Percentiles rank a stretch among this genome's conserved stretches.
Evolutionary conservation across 2,888 invertebrate genomes (phyloP).

Genomic region (Gastrophysa polygoni): DNA sequence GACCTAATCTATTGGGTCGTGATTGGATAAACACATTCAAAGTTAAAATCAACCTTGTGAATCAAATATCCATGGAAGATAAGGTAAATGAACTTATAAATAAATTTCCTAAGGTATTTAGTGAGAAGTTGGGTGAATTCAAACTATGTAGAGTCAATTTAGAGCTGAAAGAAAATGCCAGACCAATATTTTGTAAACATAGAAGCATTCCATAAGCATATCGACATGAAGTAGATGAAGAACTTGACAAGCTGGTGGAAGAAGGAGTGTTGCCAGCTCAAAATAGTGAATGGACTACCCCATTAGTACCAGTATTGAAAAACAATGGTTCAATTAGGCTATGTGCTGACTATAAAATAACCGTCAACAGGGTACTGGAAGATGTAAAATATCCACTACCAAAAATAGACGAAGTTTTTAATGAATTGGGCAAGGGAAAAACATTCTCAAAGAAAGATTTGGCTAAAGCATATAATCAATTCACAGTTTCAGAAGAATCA

Average conservation of each 20-base stretch:
- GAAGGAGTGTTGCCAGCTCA: constrained; percentile 21
- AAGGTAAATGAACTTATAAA: constrained; percentile 12
- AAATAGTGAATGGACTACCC: constrained; percentile 38
- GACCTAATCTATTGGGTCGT: constrained; percentile 17
- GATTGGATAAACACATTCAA: constrained; percentile 16
- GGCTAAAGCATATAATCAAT: constrained; percentile 49
- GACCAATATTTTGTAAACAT: no score
- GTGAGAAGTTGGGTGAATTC: constrained; percentile 17
- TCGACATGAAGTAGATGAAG: constrained; percentile 25
- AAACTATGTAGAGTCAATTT: constrained; percentile 13
- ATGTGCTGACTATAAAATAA: constrained; percentile 44
- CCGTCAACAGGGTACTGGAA: constrained; percentile 36
- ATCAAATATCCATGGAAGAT: background rate
- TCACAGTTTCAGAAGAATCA: constrained; percentile 38
- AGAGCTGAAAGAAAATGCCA: constrained; percentile 7
- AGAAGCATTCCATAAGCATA: constrained; percentile 32
- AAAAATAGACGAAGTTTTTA: constrained; percentile 33
- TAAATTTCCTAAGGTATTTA: constrained; percentile 13
- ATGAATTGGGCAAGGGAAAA: constrained; percentile 21
- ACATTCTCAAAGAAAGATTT: constrained; percentile 37
- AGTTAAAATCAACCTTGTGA: no score
- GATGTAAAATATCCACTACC: constrained; percentile 36
- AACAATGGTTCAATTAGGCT: constrained; percentile 34
- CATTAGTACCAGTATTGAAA: constrained; percentile 41
- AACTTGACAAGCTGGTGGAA: constrained; percentile 31